phyloP scores from a whole-genome alignment of 1,140 invertebrate species.

The Tribolium madens region DNA sequence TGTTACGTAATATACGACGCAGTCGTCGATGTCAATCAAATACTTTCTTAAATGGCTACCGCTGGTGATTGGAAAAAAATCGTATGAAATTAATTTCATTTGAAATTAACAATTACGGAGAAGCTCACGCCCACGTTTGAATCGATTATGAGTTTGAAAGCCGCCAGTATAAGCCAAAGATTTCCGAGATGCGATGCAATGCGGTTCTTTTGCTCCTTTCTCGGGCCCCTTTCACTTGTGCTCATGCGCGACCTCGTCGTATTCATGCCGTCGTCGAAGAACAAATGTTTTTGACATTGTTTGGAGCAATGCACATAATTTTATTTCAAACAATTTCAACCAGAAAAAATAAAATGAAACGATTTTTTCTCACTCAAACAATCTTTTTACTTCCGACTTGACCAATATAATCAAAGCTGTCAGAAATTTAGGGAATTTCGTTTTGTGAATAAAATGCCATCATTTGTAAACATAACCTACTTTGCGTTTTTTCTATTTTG shows the following conservation, averaged over 20 bases:
- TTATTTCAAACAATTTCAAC: conserved; percentile 1
- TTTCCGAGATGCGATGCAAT: conserved; percentile 42
- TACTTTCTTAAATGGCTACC: background rate
- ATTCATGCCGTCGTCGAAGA: conserved; percentile 52
- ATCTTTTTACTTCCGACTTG: background rate
- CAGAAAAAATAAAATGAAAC: background rate
- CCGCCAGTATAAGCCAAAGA: conserved; percentile 6
- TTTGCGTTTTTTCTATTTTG: background rate
- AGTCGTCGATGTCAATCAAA: conserved; percentile 34
- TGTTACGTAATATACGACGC: conserved; percentile 32
- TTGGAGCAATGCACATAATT: conserved; percentile 16
- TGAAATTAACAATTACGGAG: conserved; percentile 1
- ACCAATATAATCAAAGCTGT: conserved; percentile 5
- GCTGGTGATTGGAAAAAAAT: background rate
- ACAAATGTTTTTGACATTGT: conserved; percentile 36
- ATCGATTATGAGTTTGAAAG: conserved; percentile 24
- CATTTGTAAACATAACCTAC: conserved; percentile 30
- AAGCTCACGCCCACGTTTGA: conserved; percentile 26
- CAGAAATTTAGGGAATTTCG: conserved; percentile 40
- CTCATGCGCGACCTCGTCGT: conserved; percentile 60
- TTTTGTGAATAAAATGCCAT: background rate
- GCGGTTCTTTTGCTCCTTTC: conserved; percentile 57
- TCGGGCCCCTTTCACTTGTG: conserved; percentile 55
- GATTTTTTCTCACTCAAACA: no score
- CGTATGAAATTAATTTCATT: background rate